Base-by-base conservation (phyloP, 35 echinoderm and acorn worm genomes). In the Strongylocentrotus purpuratus region DNA sequence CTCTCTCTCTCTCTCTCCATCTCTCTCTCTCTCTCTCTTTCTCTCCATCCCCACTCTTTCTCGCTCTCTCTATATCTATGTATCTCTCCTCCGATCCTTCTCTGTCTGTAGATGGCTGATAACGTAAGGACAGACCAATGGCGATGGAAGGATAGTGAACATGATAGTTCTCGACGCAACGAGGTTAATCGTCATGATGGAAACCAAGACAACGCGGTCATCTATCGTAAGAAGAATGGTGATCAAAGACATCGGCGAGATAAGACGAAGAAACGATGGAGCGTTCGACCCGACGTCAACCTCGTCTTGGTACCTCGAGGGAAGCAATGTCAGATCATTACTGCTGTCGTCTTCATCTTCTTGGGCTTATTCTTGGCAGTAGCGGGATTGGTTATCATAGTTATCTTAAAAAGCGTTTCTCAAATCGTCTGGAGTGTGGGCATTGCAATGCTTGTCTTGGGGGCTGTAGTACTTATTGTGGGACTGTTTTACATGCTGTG, bases 211-310 rank as follows among this genome's bases (percentile, higher is more conserved):
- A 48, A 47, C 7, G 5, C 91, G 46, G 91, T 93, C 31, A n/a
- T 93, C 48, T 32, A 28, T 28, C 91, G 91, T 28, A 33, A 58
- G 45, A 93, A 93, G 48, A 58, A 93, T 48, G 47, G 33, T 58
- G 91, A 46, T 12, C 65, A 78, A 78, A 9, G 46, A 48, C 91
- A 45, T 28, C 91, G 48, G 5, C 91, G 48, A 31, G 46, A 93
- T 11, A 93, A 93, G 46, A 46, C 48, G 46, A 93, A 93, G 91
- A 93, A 93, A 58, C 15, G 91, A 93, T 93, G 91, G 91, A 93
- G 91, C 48, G 91, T 93, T 33, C 91, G 91, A 15, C 91, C 91
- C 6, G 91, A 93, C 48, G 91, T 93, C 91, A 93, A 46, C 48
- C 45, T 93, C 33, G 48, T 58, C 47, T 18, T 47, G 48, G 46